Evolutionary conservation across 2,888 invertebrate species (phyloP).

Genomic region (Mesoligia furuncula): DNA sequence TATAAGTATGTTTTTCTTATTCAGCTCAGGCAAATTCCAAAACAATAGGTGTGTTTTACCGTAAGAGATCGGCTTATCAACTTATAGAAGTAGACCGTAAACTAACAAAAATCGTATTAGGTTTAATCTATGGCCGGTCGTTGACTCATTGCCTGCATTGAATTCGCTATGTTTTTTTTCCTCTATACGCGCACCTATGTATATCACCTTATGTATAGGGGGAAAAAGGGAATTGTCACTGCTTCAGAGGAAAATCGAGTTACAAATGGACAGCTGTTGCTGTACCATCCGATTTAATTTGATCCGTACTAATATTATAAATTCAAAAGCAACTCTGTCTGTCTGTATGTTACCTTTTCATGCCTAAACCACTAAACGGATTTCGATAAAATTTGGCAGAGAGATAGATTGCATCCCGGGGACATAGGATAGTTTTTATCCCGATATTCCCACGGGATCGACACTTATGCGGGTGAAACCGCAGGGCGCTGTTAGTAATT

Average conservation of each 20-base stretch:
- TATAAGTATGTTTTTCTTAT: conserved; percentile 10
- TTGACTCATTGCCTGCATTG: conserved; percentile 20
- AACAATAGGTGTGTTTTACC: conserved; percentile 17
- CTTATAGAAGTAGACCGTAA: conserved; percentile 26
- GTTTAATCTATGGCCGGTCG: conserved; percentile 21
- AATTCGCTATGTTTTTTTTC: neutral
- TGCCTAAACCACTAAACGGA: too few relatives aligned
- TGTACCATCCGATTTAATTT: neutral
- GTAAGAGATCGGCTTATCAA: conserved; percentile 33
- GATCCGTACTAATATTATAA: neutral
- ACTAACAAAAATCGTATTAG: conserved; percentile 13
- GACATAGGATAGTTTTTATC: too few relatives aligned
- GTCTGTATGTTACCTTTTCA: too few relatives aligned
- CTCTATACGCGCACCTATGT: neutral
- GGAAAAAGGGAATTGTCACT: neutral
- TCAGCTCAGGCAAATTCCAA: neutral
- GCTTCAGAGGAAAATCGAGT: neutral
- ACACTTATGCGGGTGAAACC: too few relatives aligned
- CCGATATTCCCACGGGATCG: too few relatives aligned
- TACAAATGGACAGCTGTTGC: conserved; percentile 3
- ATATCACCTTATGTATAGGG: neutral
- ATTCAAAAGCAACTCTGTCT: too few relatives aligned
- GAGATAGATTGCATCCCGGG: too few relatives aligned
- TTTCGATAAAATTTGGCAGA: too few relatives aligned
- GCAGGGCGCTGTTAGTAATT: too few relatives aligned